Evolutionary conservation across 2,113 vertebrate genomes (phyloP).

Genomic region (Piaya cayana): DNA sequence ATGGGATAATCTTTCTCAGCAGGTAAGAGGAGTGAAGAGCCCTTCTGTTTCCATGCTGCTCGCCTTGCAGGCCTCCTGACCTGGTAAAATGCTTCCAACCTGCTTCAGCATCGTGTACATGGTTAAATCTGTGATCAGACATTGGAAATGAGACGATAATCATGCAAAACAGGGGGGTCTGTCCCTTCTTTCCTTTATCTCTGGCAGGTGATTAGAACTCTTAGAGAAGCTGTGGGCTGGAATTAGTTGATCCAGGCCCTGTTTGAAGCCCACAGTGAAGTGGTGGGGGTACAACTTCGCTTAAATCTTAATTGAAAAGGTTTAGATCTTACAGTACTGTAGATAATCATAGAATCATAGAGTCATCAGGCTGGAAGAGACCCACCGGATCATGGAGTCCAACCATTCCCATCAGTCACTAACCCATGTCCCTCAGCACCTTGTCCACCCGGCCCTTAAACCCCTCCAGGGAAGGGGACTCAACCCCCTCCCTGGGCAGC

Average conservation of each 20-base stretch:
- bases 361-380: too few relatives aligned
- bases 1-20: not conserved
- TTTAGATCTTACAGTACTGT: not conserved
- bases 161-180: not conserved
- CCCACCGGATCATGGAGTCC: too few relatives aligned
- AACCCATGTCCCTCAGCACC: too few relatives aligned
- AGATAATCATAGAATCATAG: too few relatives aligned
- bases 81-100: not conserved
- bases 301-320: not conserved
- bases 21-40: not conserved
- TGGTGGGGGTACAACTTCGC: not conserved
- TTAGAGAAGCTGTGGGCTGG: not conserved
- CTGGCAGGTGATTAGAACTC: not conserved
- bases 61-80: not conserved
- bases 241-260: not conserved
- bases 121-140: not conserved
- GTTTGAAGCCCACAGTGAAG: not conserved
- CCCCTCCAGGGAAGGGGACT: too few relatives aligned
- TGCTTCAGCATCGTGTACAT: accelerated
- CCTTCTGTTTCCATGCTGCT: not conserved
- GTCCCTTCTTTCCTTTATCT: not conserved
- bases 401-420: too few relatives aligned
- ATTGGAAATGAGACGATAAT: not conserved
- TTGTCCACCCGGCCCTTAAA: too few relatives aligned
- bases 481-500: too few relatives aligned